These are phyloP conservation scores for Sycophila texana DNA, from an alignment of 2,888 invertebrate genomes.

Conservation along the genomic window DNA sequence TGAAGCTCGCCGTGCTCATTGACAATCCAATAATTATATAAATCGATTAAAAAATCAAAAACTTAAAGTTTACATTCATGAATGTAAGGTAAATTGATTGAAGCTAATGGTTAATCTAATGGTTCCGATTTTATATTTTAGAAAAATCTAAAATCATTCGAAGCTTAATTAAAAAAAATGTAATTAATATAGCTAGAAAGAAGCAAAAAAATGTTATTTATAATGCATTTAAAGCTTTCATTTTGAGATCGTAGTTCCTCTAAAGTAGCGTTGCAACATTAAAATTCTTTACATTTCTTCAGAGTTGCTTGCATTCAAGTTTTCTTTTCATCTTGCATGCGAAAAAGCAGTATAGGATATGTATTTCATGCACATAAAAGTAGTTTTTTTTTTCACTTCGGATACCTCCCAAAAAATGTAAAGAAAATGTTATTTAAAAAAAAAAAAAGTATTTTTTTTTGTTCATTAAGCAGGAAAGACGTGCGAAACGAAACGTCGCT, in stretches of 20 bases:
- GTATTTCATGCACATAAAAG: neutral
- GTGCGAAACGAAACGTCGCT: conserved; percentile 48
- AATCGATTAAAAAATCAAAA: too few species aligned
- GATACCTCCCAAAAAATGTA: conserved; percentile 7
- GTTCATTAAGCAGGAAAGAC: conserved; percentile 42
- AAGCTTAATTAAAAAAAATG: conserved; percentile 21
- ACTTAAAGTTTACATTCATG: too few species aligned
- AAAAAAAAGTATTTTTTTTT: conserved; percentile 18
- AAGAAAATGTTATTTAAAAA: conserved; percentile 15
- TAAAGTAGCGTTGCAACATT: conserved; percentile 18
- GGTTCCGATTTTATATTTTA: neutral
- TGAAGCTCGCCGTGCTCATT: too few species aligned
- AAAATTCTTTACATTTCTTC: conserved; percentile 7
- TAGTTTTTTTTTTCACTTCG: neutral
- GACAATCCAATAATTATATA: too few species aligned
- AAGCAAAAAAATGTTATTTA: conserved; percentile 17
- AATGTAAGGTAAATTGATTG: neutral
- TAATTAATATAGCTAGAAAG: neutral
- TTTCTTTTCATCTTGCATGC: neutral
- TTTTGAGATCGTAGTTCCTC: conserved; percentile 23
- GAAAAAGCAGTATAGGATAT: neutral
- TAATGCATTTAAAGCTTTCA: conserved; percentile 17
- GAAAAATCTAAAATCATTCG: neutral
- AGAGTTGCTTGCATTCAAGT: neutral
- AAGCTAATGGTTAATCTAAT: neutral